Base-by-base conservation (phyloP, 2,113 vertebrate species). In the Calyptommatus sinebrachiatus region DNA sequence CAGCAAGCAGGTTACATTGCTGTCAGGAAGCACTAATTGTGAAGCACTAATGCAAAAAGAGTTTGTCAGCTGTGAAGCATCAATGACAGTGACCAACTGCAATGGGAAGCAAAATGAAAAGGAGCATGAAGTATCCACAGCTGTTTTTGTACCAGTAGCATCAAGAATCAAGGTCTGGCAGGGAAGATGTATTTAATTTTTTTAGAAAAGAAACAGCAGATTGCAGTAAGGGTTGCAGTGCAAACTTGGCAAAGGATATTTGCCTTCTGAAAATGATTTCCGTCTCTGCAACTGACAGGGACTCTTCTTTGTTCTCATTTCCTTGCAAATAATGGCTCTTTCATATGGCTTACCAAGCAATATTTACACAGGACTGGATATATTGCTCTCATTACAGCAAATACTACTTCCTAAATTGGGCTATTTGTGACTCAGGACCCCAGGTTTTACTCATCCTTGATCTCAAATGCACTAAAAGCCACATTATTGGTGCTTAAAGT, bases 401-500 rank as follows among this genome's bases (percentile, higher is more conserved):
- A 91, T 11, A 86, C 85, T 89, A 92, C 91, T 92, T 92, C 85
- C 86, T 89, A 93, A 92, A 93, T 92, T 91, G 94, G 90, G 89
- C 90, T 88, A 89, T 93, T 89, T 92, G 91, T 92, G 92, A 85
- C 88, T 91, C 82, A 71, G 83, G 80, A 89, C 87, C 91, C 93
- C 77, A 82, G 75, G 84, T 92, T 93, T 94, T 93, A 93, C 92
- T 94, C 93, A 94, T 91, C 90, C 85, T 78, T 88, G 87, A 86
- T 89, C 80, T 88, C 90, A 93, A 93, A 89, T 85, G 85, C 90
- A 90, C 92, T 94, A 91, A 94, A 91, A 92, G 89, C 91, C n/a
- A 91, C 90, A 91, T 94, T 91, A 94, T 93, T 89, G 92, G 91
- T 90, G 77, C 85, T 95, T 93, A 93, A 94, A 89, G 95, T 94